A percentile compares a stretch with the other conserved stretches of the same genome.
Conservation (phyloP, 2,888 invertebrate species). For the Gibbula magus region DNA sequence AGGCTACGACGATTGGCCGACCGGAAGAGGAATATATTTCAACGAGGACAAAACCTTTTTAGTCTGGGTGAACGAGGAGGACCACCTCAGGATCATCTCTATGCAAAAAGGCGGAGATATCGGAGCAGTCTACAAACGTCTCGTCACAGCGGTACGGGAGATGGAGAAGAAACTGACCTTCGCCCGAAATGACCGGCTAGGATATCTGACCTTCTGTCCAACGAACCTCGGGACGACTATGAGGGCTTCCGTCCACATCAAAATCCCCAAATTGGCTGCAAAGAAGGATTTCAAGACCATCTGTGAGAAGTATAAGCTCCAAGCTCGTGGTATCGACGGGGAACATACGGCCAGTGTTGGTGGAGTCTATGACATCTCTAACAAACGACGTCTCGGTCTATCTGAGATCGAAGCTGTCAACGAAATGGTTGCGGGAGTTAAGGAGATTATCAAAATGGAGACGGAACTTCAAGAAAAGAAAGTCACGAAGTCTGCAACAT, state of each 20-base stretch:
- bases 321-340: slow-evolving; percentile 78
- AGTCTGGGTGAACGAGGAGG: slow-evolving; percentile 93
- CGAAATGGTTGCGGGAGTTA: too few relatives aligned
- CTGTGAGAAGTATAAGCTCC: slow-evolving; percentile 86
- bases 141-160: slow-evolving; percentile 86
- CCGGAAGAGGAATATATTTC: slow-evolving; percentile 92
- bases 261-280: slow-evolving; percentile 84
- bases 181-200: slow-evolving; percentile 85
- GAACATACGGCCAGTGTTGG: too few relatives aligned
- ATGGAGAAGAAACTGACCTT: slow-evolving; percentile 77
- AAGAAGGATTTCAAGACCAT: slow-evolving; percentile 85
- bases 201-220: slow-evolving; percentile 89
- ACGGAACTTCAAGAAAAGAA: too few relatives aligned
- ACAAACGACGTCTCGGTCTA: too few relatives aligned
- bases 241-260: slow-evolving; percentile 96
- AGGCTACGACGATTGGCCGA: slow-evolving; percentile 89
- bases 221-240: slow-evolving; percentile 92
- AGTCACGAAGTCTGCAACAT: too few relatives aligned
- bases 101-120: slow-evolving; percentile 79
- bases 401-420: too few relatives aligned
- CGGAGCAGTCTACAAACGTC: slow-evolving; percentile 64
- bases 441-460: too few relatives aligned
- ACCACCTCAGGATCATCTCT: slow-evolving; percentile 89
- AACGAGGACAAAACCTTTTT: slow-evolving; percentile 87
- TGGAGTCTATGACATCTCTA: too few relatives aligned